Evolutionary conservation across 2,797 vertebrate genomes (phyloP), one percentile per base, ranked within the genome.

Genomic region (Halcyon smyrnensis): DNA sequence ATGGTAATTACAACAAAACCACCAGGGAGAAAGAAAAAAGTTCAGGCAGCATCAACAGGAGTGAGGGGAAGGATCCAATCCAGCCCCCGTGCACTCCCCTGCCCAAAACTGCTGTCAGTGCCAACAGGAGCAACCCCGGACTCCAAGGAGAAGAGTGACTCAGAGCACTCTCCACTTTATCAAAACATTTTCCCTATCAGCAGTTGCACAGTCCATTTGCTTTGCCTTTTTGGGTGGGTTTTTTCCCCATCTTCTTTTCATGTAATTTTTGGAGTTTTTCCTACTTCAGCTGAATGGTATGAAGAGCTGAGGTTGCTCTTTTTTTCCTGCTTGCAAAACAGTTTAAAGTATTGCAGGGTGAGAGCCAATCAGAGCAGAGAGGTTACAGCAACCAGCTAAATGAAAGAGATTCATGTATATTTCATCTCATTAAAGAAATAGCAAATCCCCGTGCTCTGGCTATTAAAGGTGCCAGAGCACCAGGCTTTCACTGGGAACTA

Each of bases 141-240:
- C 65, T 95, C 74, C 19, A 67, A 86, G 63, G n/a, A 73, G 65
- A 74, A 36, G 32, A 77, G 69, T 75, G 65, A 87, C 81, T 78
- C 77, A 28, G 69, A 93, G 48, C 21, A 19, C 78, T 78, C 75
- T 6, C 28, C 1, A 6, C 74, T 86, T 80, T 57, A 46, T 89
- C 67, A 92, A 87, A 90, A 89, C 57, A 45, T 90, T 84, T 67
- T 59, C 62, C 36, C 65, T 56, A n/a, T 88, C 84, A 93, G 93
- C 84, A 90, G 39, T 90, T 95, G 89, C 77, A 90, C 53, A 71
- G 89, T 32, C 74, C n/a, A 81, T 86, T 89, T 92, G 70, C 81
- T 90, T 86, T 89, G 84, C 65, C 54, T 93, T 91, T 93, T 71
- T 62, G 69, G 65, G 70, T 90, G 53, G 3, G 2, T 56, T 79